Evolutionary conservation across 2,888 invertebrate species (phyloP).

Genomic region (Oxystoma pomonae): DNA sequence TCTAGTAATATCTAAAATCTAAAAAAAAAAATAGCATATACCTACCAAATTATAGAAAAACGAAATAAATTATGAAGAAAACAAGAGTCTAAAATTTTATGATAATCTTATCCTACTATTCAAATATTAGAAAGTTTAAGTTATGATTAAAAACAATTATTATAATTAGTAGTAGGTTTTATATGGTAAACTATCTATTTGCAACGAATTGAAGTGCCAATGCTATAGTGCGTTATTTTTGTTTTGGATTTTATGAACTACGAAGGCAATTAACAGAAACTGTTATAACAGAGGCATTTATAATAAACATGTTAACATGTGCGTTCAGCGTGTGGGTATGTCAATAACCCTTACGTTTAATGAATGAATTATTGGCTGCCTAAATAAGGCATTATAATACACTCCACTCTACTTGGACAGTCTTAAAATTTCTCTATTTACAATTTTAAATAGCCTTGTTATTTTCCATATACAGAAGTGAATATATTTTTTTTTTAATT

Average conservation of each 20-base stretch:
- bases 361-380: background rate
- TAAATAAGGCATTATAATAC: background rate
- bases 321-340: background rate
- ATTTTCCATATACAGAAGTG: background rate
- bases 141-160: background rate
- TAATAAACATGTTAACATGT: background rate
- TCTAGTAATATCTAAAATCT: too few species aligned
- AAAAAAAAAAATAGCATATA: too few species aligned
- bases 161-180: background rate
- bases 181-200: background rate
- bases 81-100: background rate
- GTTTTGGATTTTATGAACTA: background rate
- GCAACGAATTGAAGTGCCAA: too few species aligned
- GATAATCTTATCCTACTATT: background rate
- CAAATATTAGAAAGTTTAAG: background rate
- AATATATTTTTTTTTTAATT: background rate
- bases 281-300: background rate
- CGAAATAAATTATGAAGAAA: background rate
- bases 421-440: background rate
- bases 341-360: background rate
- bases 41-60: too few species aligned
- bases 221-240: too few species aligned
- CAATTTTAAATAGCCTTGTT: background rate
- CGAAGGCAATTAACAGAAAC: background rate
- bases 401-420: background rate